phyloP scores from a whole-genome alignment of 2,888 invertebrate species.

The Anthoptus insignis region DNA sequence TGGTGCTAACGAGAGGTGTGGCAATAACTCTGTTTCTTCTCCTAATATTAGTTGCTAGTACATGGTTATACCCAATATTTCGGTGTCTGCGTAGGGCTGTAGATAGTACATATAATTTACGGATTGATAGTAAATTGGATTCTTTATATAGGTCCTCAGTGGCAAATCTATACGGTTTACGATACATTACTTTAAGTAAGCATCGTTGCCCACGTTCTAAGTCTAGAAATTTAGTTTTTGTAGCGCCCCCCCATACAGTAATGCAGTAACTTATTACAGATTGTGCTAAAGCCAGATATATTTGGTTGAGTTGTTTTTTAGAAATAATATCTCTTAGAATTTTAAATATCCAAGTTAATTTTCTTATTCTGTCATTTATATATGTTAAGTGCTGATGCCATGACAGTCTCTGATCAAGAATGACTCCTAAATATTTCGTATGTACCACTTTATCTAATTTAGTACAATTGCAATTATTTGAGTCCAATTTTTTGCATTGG shows the following conservation, averaged over 20 bases:
- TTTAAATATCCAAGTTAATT: too few species aligned
- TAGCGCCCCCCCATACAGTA: too few species aligned
- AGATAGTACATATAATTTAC: background rate
- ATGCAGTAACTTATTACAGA: too few species aligned
- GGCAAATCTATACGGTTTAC: background rate
- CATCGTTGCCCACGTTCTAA: background rate
- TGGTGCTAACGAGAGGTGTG: too few species aligned
- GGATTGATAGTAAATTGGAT: background rate
- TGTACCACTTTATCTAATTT: background rate
- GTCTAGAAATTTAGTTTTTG: too few species aligned
- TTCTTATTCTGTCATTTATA: too few species aligned
- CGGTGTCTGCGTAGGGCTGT: background rate
- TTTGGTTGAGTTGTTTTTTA: too few species aligned
- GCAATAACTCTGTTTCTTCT: too few species aligned
- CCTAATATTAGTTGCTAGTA: too few species aligned
- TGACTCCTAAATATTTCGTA: conserved; percentile 7
- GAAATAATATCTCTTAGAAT: too few species aligned
- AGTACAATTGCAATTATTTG: background rate
- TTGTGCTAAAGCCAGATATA: too few species aligned
- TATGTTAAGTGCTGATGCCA: background rate
- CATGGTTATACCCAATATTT: too few species aligned
- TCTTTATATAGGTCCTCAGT: background rate
- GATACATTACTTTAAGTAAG: background rate
- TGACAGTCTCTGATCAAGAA: conserved; percentile 1
- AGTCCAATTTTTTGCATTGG: background rate